Percentiles rank a stretch among this genome's conserved stretches.
Conservation (phyloP, 1,140 invertebrate species). For the Lordiphosa mommai region DNA sequence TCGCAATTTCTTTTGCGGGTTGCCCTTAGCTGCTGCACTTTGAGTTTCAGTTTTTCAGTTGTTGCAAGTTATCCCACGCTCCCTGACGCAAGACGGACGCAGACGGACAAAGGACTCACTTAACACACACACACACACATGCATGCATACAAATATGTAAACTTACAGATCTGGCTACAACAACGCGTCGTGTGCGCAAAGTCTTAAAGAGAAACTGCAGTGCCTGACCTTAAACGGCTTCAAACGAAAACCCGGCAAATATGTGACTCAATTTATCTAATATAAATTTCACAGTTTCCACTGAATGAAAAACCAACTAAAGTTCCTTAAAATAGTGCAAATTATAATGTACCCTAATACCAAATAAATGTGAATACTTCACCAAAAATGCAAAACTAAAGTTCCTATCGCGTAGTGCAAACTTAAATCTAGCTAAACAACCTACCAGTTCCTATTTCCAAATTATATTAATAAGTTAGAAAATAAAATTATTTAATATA, state of each 20-base stretch:
- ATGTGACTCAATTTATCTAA: constrained; percentile 5
- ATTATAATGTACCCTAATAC: background rate
- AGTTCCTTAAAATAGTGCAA: constrained; percentile 17
- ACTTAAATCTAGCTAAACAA: constrained; percentile 6
- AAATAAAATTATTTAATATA: constrained; percentile 10
- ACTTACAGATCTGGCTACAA: constrained; percentile 13
- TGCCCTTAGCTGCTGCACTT: constrained; percentile 60
- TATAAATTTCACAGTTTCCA: no score
- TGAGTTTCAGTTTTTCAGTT: constrained; percentile 69
- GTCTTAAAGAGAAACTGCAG: constrained; percentile 1
- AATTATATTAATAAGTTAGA: constrained; percentile 5
- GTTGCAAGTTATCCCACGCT: constrained; percentile 73
- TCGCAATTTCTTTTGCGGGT: constrained; percentile 66
- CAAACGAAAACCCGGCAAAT: background rate
- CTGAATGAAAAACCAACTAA: background rate
- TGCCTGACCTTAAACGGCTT: background rate
- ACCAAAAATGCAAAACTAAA: constrained; percentile 28
- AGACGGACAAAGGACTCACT: constrained; percentile 47
- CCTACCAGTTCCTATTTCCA: constrained; percentile 4
- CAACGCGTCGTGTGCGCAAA: constrained; percentile 2
- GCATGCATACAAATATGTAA: constrained; percentile 3
- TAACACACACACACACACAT: constrained; percentile 5
- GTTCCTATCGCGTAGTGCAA: constrained; percentile 57
- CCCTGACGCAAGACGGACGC: constrained; percentile 61
- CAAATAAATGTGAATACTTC: background rate